Percentiles rank a stretch among this genome's conserved stretches.
Conservation (phyloP, 2,888 invertebrate genomes). For the Caenorhabditis zanzibari region DNA sequence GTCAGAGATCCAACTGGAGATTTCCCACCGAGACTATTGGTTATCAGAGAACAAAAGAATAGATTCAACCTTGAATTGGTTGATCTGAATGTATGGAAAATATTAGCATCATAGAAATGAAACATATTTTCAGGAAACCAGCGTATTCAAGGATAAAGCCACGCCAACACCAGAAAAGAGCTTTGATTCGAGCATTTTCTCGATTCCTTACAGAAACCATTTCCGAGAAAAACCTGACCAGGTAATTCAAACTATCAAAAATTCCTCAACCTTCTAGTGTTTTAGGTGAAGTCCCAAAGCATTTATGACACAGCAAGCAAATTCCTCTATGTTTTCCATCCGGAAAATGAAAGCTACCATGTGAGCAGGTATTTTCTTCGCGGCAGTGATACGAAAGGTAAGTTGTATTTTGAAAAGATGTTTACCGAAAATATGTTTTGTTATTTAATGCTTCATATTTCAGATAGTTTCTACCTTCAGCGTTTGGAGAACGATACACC, state of each 20-base stretch:
- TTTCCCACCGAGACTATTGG: conserved; percentile 1
- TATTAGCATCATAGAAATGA: neutral
- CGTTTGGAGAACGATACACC: neutral
- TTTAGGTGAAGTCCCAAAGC: neutral
- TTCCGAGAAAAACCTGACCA: too few relatives aligned
- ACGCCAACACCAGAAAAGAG: too few relatives aligned
- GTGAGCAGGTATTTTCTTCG: conserved; percentile 1
- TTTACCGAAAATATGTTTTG: too few relatives aligned
- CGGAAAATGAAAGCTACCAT: neutral
- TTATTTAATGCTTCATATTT: too few relatives aligned
- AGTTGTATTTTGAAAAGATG: neutral
- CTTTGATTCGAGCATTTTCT: too few relatives aligned
- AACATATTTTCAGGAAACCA: too few relatives aligned
- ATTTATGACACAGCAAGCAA: neutral
- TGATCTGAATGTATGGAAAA: conserved; percentile 17
- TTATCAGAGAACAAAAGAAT: neutral
- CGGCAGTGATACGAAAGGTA: neutral
- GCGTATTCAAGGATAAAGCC: too few relatives aligned
- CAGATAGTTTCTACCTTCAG: neutral
- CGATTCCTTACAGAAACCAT: too few relatives aligned
- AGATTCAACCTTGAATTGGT: neutral
- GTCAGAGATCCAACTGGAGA: conserved; percentile 30
- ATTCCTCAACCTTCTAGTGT: too few relatives aligned
- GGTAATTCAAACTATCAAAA: too few relatives aligned
- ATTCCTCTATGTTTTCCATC: conserved; percentile 15